Percentiles rank a stretch among this genome's conserved stretches.
phyloP scores from a whole-genome alignment of 2,888 invertebrate genomes.

The Lasioglossum malachurum region DNA sequence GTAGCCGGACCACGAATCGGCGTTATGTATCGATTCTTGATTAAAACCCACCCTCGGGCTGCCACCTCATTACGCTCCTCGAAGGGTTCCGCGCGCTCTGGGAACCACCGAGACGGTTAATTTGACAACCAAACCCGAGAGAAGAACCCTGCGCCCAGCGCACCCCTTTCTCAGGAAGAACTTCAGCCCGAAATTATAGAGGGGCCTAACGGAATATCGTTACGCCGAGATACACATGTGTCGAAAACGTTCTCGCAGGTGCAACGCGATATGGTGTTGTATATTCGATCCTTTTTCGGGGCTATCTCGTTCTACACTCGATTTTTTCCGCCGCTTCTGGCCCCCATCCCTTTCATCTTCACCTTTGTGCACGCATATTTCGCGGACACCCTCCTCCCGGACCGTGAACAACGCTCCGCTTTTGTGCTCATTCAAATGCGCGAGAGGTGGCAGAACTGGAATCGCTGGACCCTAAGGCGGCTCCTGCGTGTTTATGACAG shows the following conservation, averaged over 20 bases:
- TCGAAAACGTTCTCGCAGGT: constrained; percentile 39
- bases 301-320: background rate
- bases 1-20: constrained; percentile 79
- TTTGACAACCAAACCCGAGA: constrained; percentile 58
- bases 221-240: constrained; percentile 22
- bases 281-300: constrained; percentile 28
- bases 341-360: background rate
- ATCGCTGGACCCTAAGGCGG: background rate
- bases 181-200: background rate
- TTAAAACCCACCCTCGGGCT: constrained; percentile 81
- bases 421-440: background rate
- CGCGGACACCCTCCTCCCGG: constrained; percentile 2
- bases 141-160: background rate
- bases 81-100: constrained; percentile 38
- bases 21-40: constrained; percentile 82
- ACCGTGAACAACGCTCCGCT: constrained; percentile 6
- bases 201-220: constrained; percentile 20
- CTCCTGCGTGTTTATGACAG: background rate
- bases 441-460: constrained; percentile 2
- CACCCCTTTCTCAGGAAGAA: constrained; percentile 11
- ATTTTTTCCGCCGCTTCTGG: background rate
- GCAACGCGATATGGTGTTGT: constrained; percentile 48
- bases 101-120: constrained; percentile 32
- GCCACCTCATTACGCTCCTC: constrained; percentile 80
- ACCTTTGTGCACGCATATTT: constrained; percentile 3